These are phyloP conservation scores for Stichopus horrens DNA, from an alignment of 53 echinoderm and acorn worm genomes.

Conservation along the genomic window DNA sequence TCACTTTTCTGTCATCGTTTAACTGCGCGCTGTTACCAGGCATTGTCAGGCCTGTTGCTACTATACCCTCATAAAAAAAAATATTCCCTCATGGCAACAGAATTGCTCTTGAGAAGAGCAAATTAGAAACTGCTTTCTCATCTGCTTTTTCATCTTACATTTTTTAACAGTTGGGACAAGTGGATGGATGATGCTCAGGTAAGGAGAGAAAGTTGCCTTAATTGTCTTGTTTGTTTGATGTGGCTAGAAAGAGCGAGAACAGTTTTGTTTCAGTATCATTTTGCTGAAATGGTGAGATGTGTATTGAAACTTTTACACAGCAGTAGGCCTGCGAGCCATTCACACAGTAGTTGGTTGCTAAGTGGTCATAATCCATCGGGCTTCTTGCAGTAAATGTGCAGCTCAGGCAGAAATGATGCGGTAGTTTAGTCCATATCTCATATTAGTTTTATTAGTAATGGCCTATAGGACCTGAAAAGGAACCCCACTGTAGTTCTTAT, in stretches of 20 bases:
- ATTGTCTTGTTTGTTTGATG: constrained; percentile 13
- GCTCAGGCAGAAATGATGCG: too few species aligned
- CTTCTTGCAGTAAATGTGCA: too few species aligned
- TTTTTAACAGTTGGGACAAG: constrained; percentile 35
- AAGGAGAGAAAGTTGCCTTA: not conserved
- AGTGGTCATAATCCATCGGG: too few species aligned
- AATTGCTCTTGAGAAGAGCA: constrained; percentile 33
- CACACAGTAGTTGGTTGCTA: too few species aligned
- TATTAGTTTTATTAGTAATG: too few species aligned
- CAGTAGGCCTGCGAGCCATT: too few species aligned
- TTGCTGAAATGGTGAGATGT: not conserved
- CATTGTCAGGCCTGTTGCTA: constrained; percentile 2
- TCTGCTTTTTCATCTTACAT: constrained; percentile 26
- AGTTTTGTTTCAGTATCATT: constrained; percentile 35
- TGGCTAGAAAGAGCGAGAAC: not conserved
- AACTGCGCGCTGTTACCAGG: not conserved
- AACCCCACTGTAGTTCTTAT: too few species aligned
- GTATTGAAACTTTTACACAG: too few species aligned
- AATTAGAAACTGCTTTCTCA: constrained; percentile 10
- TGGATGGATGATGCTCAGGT: constrained; percentile 40
- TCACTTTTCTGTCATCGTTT: not conserved
- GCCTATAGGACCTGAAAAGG: too few species aligned
- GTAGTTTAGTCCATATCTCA: too few species aligned
- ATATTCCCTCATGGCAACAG: constrained; percentile 10
- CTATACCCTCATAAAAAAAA: constrained; percentile 12